A percentile compares a stretch with the other conserved stretches of the same genome.
Evolutionary conservation across 1,140 invertebrate genomes (phyloP).

Genomic region (Oryzaephilus surinamensis): DNA sequence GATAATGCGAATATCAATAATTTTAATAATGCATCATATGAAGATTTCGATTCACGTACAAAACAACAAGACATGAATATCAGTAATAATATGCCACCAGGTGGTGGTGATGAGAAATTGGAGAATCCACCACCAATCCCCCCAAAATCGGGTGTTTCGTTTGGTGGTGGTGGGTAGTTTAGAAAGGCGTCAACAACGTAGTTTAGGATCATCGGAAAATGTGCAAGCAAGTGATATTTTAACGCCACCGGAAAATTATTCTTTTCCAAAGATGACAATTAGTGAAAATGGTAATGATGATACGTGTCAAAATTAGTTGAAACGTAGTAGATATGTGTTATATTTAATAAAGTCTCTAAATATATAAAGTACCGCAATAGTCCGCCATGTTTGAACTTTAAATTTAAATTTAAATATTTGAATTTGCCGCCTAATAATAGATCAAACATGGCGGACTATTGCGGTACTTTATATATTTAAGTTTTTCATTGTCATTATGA

Average conservation of each 20-base stretch:
- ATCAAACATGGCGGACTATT: too few species aligned
- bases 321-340: too few species aligned
- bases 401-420: too few species aligned
- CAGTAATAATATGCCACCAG: constrained; percentile 34
- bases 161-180: constrained; percentile 15
- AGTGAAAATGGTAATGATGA: background rate
- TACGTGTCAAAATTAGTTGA: too few species aligned
- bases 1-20: constrained; percentile 43
- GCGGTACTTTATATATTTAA: too few species aligned
- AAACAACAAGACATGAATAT: constrained; percentile 38
- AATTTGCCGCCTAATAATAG: too few species aligned
- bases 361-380: too few species aligned
- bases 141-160: constrained; percentile 36
- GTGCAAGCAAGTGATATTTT: constrained; percentile 12
- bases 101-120: constrained; percentile 20
- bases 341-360: too few species aligned
- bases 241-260: constrained; percentile 18
- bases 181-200: constrained; percentile 6
- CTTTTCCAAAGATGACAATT: constrained; percentile 13
- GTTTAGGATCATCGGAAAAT: constrained; percentile 18
- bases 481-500: too few species aligned
- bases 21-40: constrained; percentile 45
- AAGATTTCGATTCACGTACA: constrained; percentile 43
- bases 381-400: too few species aligned
- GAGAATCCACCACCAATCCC: constrained; percentile 47